These are phyloP conservation scores for Ursus arctos DNA, from an alignment of 2,113 vertebrate species.

Conservation along the genomic window DNA sequence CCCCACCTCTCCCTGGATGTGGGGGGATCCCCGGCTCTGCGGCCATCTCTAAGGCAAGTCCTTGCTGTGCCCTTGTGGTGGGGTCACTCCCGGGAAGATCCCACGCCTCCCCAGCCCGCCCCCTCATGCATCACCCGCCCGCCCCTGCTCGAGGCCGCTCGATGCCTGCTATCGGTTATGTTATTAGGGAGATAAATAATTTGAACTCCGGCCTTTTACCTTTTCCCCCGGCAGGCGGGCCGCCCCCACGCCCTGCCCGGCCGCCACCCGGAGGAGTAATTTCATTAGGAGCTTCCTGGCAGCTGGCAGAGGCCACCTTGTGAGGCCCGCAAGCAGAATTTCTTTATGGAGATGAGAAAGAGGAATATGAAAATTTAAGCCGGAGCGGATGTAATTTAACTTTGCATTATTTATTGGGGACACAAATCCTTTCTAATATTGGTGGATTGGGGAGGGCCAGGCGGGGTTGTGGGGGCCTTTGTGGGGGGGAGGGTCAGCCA, in stretches of 20 bases:
- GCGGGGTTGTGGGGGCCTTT: constrained; percentile 80
- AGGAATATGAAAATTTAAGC: constrained; percentile 90
- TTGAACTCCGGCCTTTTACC: constrained; percentile 97
- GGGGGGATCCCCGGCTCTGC: background rate
- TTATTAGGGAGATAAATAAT: constrained; percentile 98
- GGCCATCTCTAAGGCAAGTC: constrained; percentile 68
- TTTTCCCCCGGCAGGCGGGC: constrained; percentile 90
- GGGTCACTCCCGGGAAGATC: constrained; percentile 89
- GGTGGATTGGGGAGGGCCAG: constrained; percentile 85
- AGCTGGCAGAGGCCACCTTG: constrained; percentile 86
- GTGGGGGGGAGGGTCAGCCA: constrained; percentile 69
- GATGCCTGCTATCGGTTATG: constrained; percentile 93
- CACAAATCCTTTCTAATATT: constrained; percentile 87
- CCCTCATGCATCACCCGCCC: constrained; percentile 84
- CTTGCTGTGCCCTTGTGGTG: constrained; percentile 89
- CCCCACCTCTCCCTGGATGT: fast-evolving
- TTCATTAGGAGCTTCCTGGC: constrained; percentile 93
- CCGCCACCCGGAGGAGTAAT: constrained; percentile 81
- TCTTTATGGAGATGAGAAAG: constrained; percentile 88
- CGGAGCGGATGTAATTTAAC: constrained; percentile 87
- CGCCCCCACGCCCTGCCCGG: constrained; percentile 82
- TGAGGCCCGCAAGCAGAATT: constrained; percentile 86
- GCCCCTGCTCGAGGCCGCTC: constrained; percentile 84
- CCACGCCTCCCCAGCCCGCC: constrained; percentile 79
- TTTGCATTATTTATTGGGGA: constrained; percentile 87